Evolutionary conservation across 2,113 vertebrate species (phyloP), one percentile per base, ranked within the genome.

Genomic region (Rhodinocichla rosea): DNA sequence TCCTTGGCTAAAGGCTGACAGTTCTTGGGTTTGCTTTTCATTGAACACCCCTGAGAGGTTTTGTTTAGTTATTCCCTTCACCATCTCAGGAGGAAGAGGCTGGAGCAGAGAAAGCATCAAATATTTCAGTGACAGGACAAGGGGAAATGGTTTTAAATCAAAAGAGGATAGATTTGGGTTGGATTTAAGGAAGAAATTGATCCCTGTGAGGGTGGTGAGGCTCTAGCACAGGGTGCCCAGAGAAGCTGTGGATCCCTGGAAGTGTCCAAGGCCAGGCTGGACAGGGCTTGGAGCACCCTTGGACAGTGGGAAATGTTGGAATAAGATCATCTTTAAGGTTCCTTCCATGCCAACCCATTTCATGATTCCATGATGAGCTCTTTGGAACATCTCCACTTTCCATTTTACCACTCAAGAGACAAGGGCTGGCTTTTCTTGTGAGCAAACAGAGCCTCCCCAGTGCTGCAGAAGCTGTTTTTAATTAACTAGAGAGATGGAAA

Each of bases 401-500:
- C n/a, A 30, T 8, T 64, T n/a, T 6, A 22, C 7, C n/a, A 7
- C 63, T 26, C 2, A 0, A 8, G 85, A 65, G 57, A 52, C 30
- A 15, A 24, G 22, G 32, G 30, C 7, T 83, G 79, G 15, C 35
- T 79, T 20, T 59, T 21, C 59, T 39, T 7, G 0, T 2, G 33
- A 74, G 57, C 2, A 2, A 39, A 17, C 42, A 45, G 47, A 56
- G 53, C 24, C 39, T 4, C 4, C 30, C n/a, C 40, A 13, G 26
- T 2, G 37, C 30, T 64, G 74, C 35, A 83, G 90, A 8, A 70
- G 23, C 3, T 62, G 14, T 1, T 65, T 90, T 80, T 70, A 83
- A 87, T 91, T 76, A 53, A 94, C 59, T 4, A 53, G 53, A 78
- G 60, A 59, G 57, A 37, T 33, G 80, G 77, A 84, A 76, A 68